Base-by-base conservation (phyloP, 2,797 vertebrate species). In the Urocyon cinereoargenteus region DNA sequence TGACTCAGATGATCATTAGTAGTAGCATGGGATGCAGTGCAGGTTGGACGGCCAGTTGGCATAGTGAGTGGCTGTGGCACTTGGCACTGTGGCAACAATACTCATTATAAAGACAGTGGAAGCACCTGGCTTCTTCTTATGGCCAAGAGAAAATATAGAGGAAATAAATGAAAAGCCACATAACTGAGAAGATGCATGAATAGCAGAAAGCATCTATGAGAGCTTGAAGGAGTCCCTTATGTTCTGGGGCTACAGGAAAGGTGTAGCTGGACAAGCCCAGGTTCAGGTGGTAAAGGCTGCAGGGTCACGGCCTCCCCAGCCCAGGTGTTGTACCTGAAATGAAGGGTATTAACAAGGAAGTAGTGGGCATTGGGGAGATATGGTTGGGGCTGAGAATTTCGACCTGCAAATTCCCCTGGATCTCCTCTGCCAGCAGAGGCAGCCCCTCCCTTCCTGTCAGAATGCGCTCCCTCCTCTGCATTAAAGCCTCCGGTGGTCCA, bases 1-100 rank as follows among this genome's bases (percentile, higher is more conserved):
- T 1, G 3, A 5, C 59, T 64, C 14, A 14, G 6, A 14, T 83
- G 61, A 26, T 79, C 36, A 0, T 12, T 14, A 59, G 21, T 6
- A 10, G 26, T 6, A 59, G 28, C 28, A 72, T 0, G 16, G 61
- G n/a, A 13, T 36, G 45, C 6, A 21, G 24, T 15, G 31, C 45
- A 62, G 18, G n/a, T 4, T 14, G 4, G 36, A 81, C 83, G 24
- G 55, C 28, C 34, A 40, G 22, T 31, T 14, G 34, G 51, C 5
- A 11, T 6, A 3, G 19, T 31, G 34, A 5, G 21, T 15, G 49
- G 5, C 26, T 84, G 36, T 36, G 70, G 16, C n/a, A 57, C 53
- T 72, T 36, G 28, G 62, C 18, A 24, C 49, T 14, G 22, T 22
- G 55, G 34, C 55, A 61, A 28, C 6, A 22, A 57, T 49, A 16